A percentile compares a stretch with the other conserved stretches of the same genome.
Conservation (phyloP, 2,797 vertebrate species). For the Trachops cirrhosus region DNA sequence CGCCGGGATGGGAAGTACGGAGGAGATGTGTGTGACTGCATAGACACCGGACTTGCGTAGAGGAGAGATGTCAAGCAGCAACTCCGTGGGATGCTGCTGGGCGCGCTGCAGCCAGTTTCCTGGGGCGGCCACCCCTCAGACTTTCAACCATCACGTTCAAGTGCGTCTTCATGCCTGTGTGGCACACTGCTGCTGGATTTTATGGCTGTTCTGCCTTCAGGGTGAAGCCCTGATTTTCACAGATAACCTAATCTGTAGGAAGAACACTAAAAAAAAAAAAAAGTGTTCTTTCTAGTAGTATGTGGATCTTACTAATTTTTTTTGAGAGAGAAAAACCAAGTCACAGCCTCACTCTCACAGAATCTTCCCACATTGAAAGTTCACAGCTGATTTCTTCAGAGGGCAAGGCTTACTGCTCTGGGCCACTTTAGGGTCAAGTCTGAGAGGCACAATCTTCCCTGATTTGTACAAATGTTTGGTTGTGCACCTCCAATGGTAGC, state of each 20-base stretch:
- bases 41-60: slow-evolving; percentile 77
- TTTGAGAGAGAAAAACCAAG: background rate
- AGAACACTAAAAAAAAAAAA: background rate
- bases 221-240: slow-evolving; percentile 60
- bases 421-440: background rate
- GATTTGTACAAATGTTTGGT: background rate
- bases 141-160: background rate
- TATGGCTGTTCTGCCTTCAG: slow-evolving; percentile 52
- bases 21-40: slow-evolving; percentile 79
- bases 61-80: slow-evolving; percentile 73
- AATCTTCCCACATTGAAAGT: background rate
- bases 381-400: background rate
- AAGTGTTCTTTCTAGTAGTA: background rate
- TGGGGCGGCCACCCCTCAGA: slow-evolving; percentile 73
- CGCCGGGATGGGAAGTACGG: slow-evolving; percentile 78
- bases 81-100: slow-evolving; percentile 60
- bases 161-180: slow-evolving; percentile 34
- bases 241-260: slow-evolving; percentile 31
- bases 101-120: slow-evolving; percentile 74
- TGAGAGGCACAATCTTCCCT: background rate
- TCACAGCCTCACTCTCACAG: background rate
- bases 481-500: slow-evolving; percentile 32
- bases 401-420: background rate
- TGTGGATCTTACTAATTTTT: background rate
- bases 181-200: slow-evolving; percentile 49